Percentiles rank a stretch among this genome's conserved stretches.
Evolutionary conservation across 2,113 vertebrate species (phyloP).

Genomic region (Malurus alboscapulatus): DNA sequence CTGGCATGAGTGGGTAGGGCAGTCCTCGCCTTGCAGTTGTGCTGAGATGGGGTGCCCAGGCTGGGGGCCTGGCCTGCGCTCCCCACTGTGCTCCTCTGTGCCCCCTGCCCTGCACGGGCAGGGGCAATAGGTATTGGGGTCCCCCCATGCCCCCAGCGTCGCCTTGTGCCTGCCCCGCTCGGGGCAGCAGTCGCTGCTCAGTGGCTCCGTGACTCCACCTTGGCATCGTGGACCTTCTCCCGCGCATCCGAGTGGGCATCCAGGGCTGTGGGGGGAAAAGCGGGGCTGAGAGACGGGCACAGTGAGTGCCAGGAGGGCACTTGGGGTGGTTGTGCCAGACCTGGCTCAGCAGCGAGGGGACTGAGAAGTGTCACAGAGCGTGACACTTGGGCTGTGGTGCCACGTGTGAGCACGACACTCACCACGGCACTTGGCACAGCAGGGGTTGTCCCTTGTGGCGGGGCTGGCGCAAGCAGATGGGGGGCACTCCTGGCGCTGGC

Average conservation of each 20-base stretch:
- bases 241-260: not conserved
- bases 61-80: not conserved
- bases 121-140: not conserved
- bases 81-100: not conserved
- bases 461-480: constrained; percentile 73
- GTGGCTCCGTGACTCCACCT: constrained; percentile 59
- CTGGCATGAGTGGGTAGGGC: not conserved
- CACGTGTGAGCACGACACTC: not conserved
- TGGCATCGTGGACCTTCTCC: constrained; percentile 46
- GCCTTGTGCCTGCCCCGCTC: accelerated
- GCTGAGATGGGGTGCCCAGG: not conserved
- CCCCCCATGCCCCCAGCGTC: not conserved
- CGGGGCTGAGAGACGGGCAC: accelerated
- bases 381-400: not conserved
- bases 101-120: accelerated
- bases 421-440: constrained; percentile 84
- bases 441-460: constrained; percentile 72
- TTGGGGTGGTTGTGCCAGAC: not conserved
- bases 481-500: constrained; percentile 86
- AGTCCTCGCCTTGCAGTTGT: not conserved
- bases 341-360: not conserved
- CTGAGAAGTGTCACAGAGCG: accelerated
- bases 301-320: not conserved
- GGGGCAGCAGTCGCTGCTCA: not conserved
- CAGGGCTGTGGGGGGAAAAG: not conserved